Percentiles rank a stretch among this genome's conserved stretches.
Conservation (phyloP, 2,113 vertebrate species). For the Erythrocebus patas region DNA sequence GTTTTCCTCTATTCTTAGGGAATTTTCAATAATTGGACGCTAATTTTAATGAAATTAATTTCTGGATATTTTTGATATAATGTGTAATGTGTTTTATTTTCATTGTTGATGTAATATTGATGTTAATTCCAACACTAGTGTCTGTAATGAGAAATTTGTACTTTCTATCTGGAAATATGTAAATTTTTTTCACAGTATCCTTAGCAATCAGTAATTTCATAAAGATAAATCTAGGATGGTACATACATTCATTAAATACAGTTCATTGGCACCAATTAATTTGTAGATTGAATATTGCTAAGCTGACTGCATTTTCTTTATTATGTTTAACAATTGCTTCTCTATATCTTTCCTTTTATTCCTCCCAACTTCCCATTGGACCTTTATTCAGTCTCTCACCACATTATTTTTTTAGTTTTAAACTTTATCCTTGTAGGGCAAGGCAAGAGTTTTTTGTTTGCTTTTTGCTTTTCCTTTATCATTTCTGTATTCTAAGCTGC, state of each 20-base stretch:
- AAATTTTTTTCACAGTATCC: not conserved
- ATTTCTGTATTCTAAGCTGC: not conserved
- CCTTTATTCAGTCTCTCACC: not conserved
- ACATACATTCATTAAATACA: not conserved
- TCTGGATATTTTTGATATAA: not conserved
- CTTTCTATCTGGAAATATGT: not conserved
- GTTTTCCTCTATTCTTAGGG: not conserved
- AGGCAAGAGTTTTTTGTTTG: not conserved
- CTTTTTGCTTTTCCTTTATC: not conserved
- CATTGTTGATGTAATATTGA: not conserved
- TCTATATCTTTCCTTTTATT: not conserved
- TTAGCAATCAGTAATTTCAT: not conserved
- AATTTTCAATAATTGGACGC: not conserved
- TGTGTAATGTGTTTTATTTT: not conserved
- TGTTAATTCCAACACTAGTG: not conserved
- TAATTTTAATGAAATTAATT: not conserved
- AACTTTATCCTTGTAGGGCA: not conserved
- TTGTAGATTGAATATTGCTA: not conserved
- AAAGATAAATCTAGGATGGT: not conserved
- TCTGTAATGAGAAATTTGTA: not conserved
- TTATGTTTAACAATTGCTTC: not conserved
- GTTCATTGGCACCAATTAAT: not conserved
- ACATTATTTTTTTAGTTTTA: not conserved
- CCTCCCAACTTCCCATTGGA: accelerated
- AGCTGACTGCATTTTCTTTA: not conserved